phyloP scores from a whole-genome alignment of 2,888 invertebrate genomes.

The Drosophila mayaguana region DNA sequence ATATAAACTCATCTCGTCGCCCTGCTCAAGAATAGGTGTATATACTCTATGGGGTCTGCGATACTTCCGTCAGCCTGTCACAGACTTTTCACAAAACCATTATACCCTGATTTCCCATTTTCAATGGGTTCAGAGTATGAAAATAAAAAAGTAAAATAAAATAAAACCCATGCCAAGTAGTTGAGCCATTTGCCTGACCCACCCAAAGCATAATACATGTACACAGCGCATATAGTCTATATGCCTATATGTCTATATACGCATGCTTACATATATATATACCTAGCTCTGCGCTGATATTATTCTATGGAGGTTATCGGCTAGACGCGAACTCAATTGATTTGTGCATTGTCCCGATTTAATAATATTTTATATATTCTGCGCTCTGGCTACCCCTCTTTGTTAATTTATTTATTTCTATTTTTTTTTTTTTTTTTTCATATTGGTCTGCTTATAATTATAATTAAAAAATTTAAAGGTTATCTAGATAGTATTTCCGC shows the following conservation, averaged over 20 bases:
- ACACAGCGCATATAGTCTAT: conserved; percentile 1
- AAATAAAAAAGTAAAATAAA: not conserved
- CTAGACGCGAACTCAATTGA: conserved; percentile 68
- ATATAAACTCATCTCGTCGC: too few species aligned
- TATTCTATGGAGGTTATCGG: conserved; percentile 69
- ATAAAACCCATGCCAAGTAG: conserved; percentile 21
- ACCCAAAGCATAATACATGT: conserved; percentile 37
- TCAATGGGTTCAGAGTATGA: too few species aligned
- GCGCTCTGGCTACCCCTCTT: not conserved
- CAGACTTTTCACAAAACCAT: too few species aligned
- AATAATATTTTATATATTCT: conserved; percentile 17
- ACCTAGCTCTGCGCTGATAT: conserved; percentile 57
- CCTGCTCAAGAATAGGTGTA: too few species aligned
- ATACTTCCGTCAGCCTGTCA: too few species aligned
- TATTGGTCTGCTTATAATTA: conserved; percentile 20
- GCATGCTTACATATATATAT: conserved; percentile 2
- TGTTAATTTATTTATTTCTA: conserved; percentile 4
- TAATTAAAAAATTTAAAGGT: conserved; percentile 42
- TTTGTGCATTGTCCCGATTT: conserved; percentile 51
- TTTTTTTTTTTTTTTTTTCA: conserved; percentile 13
- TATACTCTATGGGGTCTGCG: too few species aligned
- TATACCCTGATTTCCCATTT: too few species aligned
- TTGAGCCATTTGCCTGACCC: conserved; percentile 29
- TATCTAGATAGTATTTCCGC: conserved; percentile 38
- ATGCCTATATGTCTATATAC: not conserved